phyloP scores from a whole-genome alignment of 2,113 vertebrate genomes.

The Sinocyclocheilus rhinocerous region DNA sequence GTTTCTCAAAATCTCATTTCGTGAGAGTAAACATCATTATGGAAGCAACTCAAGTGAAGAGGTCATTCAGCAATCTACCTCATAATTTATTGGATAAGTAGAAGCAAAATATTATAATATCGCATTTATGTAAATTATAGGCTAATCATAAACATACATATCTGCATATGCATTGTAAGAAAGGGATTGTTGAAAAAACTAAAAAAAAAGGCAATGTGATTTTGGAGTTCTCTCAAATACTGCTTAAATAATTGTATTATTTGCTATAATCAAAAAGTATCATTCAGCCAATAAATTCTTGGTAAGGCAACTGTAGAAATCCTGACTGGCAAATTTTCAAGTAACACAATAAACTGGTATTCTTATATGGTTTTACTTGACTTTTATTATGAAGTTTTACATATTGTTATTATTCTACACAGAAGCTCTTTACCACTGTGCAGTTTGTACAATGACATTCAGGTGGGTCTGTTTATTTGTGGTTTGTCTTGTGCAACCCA shows the following conservation, averaged over 20 bases:
- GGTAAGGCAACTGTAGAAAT: not conserved
- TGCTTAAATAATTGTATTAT: not conserved
- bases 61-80: conserved; percentile 23
- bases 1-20: conserved; percentile 36
- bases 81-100: conserved; percentile 15
- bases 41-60: conserved; percentile 22
- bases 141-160: not conserved
- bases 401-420: too few relatives aligned
- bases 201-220: not conserved
- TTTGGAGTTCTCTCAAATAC: not conserved
- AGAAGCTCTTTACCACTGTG: not conserved
- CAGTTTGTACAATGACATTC: not conserved
- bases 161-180: not conserved
- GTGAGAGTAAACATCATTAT: conserved; percentile 34
- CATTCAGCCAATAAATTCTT: not conserved
- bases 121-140: not conserved
- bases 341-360: not conserved
- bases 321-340: not conserved
- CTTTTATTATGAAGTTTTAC: not conserved
- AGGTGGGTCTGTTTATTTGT: not conserved
- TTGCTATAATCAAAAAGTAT: not conserved
- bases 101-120: not conserved
- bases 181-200: too few relatives aligned
- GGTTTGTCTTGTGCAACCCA: not conserved
- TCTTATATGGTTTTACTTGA: not conserved